Conservation (phyloP, 2,797 vertebrate genomes). For the Sphenopsis melanotis region DNA sequence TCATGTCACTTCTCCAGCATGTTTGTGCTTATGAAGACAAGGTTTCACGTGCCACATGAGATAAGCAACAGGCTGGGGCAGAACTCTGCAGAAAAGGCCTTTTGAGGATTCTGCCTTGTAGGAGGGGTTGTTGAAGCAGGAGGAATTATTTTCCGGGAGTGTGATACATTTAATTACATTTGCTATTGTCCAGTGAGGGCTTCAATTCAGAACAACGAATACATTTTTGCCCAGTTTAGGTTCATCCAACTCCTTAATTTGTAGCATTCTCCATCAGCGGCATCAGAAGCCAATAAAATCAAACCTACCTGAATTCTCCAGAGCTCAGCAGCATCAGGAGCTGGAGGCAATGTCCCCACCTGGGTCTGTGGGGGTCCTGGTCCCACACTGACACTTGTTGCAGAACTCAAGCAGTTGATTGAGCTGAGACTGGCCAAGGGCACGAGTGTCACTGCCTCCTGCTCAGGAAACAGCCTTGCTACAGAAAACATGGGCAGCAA, state of each 20-base stretch:
- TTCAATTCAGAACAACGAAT: neutral
- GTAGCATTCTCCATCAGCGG: neutral
- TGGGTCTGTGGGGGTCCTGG: neutral
- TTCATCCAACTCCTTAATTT: neutral
- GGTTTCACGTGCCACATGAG: neutral
- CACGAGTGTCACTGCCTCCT: neutral
- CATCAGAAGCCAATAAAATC: neutral
- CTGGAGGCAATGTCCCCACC: neutral
- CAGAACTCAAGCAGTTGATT: neutral
- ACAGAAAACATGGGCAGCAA: neutral
- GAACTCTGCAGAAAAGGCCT: neutral
- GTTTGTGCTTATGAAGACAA: neutral
- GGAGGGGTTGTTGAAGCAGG: neutral
- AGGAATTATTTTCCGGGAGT: neutral
- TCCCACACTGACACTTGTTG: neutral
- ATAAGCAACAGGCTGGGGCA: neutral
- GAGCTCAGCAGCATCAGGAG: neutral
- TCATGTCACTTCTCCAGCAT: accelerated
- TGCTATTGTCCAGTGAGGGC: neutral
- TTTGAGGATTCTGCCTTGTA: neutral
- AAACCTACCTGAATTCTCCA: neutral
- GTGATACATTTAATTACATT: neutral
- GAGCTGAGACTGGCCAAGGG: neutral
- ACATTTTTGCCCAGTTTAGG: neutral
- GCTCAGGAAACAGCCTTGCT: neutral